Percentiles rank a stretch among this genome's conserved stretches.
Conservation (phyloP, 2,888 invertebrate species). For the Drosophila vallismaia region DNA sequence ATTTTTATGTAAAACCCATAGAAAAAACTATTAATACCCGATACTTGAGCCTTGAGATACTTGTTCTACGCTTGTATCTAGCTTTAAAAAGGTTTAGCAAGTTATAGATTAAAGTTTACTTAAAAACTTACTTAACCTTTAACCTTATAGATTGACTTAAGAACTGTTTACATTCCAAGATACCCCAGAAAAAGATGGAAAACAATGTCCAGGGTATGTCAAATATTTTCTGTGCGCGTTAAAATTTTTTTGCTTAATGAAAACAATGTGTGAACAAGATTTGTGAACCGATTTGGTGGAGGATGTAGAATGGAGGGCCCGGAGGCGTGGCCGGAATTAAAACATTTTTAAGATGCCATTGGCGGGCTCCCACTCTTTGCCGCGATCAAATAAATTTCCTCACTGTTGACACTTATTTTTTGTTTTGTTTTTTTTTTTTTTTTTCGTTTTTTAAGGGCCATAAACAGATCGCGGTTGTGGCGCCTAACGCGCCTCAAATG, state of each 20-base stretch:
- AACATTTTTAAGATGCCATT: constrained; percentile 66
- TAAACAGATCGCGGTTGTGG: constrained; percentile 21
- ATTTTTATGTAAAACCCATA: no score
- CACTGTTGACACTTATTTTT: constrained; percentile 56
- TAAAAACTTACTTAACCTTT: no score
- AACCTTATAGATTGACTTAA: no score
- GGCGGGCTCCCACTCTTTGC: constrained; percentile 14
- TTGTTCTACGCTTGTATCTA: no score
- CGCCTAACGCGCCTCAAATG: constrained; percentile 65
- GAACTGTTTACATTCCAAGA: no score
- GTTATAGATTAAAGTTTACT: no score
- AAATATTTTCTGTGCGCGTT: constrained; percentile 47
- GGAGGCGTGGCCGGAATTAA: constrained; percentile 64
- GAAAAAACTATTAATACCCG: neutral
- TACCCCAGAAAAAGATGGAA: neutral
- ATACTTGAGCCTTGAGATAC: neutral
- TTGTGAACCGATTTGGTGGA: constrained; percentile 32
- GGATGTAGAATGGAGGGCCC: constrained; percentile 29
- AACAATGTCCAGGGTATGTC: constrained; percentile 28
- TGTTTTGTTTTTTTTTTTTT: neutral
- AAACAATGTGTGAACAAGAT: constrained; percentile 82
- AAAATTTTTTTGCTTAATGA: constrained; percentile 73
- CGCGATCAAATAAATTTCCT: constrained; percentile 5
- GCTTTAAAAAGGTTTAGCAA: no score
- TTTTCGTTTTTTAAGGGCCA: neutral